These are phyloP conservation scores for Oncorhynchus clarkii DNA, from an alignment of 2,113 vertebrate genomes.

Conservation along the genomic window DNA sequence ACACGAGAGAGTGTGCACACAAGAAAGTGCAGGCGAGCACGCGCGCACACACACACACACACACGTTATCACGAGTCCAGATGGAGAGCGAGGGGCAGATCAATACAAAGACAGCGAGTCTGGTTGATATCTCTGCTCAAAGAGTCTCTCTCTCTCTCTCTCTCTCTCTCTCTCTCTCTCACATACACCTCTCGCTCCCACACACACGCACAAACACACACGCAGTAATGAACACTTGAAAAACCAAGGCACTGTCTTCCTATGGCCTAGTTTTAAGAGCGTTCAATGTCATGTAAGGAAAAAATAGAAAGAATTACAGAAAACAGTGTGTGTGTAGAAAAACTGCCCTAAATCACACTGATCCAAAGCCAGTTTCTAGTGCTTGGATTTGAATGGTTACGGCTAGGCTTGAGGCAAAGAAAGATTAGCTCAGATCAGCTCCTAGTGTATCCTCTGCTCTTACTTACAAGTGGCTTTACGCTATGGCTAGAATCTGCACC, in stretches of 20 bases:
- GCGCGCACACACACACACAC: background rate
- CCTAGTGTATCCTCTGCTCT: slow-evolving; percentile 26
- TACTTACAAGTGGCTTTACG: slow-evolving; percentile 49
- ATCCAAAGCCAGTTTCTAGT: slow-evolving; percentile 35
- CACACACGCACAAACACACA: background rate
- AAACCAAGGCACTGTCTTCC: slow-evolving; percentile 62
- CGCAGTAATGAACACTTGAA: slow-evolving; percentile 53
- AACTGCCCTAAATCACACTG: slow-evolving; percentile 36
- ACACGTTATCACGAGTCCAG: slow-evolving; percentile 47
- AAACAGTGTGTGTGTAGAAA: slow-evolving; percentile 45
- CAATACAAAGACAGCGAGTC: slow-evolving; percentile 58
- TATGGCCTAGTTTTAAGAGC: slow-evolving; percentile 61
- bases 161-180: background rate
- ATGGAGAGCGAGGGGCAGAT: slow-evolving; percentile 54
- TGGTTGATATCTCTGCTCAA: slow-evolving; percentile 55
- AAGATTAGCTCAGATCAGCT: slow-evolving; percentile 37
- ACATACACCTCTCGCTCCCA: background rate
- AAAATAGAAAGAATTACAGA: slow-evolving; percentile 24
- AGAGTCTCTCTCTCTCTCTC: slow-evolving; percentile 16
- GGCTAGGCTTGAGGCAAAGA: slow-evolving; percentile 45
- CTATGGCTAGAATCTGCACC: slow-evolving; percentile 27
- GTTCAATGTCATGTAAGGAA: slow-evolving; percentile 55
- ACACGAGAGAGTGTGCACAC: background rate
- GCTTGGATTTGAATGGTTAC: slow-evolving; percentile 24
- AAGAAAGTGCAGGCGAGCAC: slow-evolving; percentile 2